phyloP scores from a whole-genome alignment of 2,797 vertebrate genomes.

The Synaphobranchus kaupii region DNA sequence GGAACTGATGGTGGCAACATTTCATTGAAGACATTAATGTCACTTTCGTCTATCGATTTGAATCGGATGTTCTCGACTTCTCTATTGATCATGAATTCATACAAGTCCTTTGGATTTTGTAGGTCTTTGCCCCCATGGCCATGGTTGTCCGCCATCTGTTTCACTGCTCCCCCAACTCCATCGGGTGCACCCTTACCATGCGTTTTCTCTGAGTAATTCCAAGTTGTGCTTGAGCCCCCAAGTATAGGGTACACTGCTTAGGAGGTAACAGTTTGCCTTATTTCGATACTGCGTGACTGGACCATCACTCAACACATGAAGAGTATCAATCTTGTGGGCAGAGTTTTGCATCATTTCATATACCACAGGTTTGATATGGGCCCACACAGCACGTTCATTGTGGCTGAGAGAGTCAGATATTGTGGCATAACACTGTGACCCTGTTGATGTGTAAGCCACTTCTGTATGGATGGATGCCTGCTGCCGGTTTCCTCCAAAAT shows the following conservation, averaged over 20 bases:
- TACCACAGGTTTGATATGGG: slow-evolving; percentile 31
- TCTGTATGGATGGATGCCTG: slow-evolving; percentile 12
- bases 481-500: not conserved
- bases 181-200: slow-evolving; percentile 36
- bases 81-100: too few relatives aligned
- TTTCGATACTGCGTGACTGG: slow-evolving; percentile 33
- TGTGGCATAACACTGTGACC: slow-evolving; percentile 19
- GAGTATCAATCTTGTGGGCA: slow-evolving; percentile 26
- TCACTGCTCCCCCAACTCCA: slow-evolving; percentile 29
- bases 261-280: slow-evolving; percentile 27
- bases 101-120: too few relatives aligned
- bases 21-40: too few relatives aligned
- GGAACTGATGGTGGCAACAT: too few relatives aligned
- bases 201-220: slow-evolving; percentile 22
- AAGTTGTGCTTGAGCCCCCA: slow-evolving; percentile 28
- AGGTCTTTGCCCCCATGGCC: slow-evolving; percentile 13
- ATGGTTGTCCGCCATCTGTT: slow-evolving; percentile 31
- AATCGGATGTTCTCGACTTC: too few relatives aligned
- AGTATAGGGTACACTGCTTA: slow-evolving; percentile 36
- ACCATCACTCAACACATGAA: slow-evolving; percentile 36
- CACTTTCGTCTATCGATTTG: too few relatives aligned
- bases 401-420: slow-evolving; percentile 21
- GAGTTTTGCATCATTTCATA: slow-evolving; percentile 2
- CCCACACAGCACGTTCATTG: slow-evolving; percentile 30
- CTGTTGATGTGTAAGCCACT: slow-evolving; percentile 19